Percentiles rank a stretch among this genome's conserved stretches.
These are phyloP conservation scores for Phytoseiulus persimilis DNA, from an alignment of 2,888 invertebrate species.

Conservation along the genomic window DNA sequence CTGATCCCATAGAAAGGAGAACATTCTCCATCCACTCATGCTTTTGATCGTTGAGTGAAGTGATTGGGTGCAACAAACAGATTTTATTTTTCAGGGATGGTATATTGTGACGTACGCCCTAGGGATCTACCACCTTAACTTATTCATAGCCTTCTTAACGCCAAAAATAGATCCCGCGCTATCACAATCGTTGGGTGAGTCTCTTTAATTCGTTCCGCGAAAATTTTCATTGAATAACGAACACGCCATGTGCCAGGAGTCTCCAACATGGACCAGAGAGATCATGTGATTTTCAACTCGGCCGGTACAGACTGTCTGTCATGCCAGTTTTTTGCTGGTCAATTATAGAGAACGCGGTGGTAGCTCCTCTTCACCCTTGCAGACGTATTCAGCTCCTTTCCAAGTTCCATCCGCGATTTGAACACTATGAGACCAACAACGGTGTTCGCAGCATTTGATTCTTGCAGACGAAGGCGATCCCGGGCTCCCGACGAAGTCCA, in stretches of 20 bases:
- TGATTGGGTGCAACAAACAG: constrained; percentile 36
- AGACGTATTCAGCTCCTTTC: too few relatives aligned
- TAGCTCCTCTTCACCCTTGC: too few relatives aligned
- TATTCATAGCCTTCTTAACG: constrained; percentile 98
- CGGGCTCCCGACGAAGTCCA: constrained; percentile 82
- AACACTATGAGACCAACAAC: too few relatives aligned
- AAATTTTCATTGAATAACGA: too few relatives aligned
- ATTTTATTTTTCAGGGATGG: constrained; percentile 73
- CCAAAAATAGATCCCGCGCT: constrained; percentile 98
- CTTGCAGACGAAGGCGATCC: constrained; percentile 74
- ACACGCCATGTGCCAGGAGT: too few relatives aligned
- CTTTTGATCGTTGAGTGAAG: constrained; percentile 24
- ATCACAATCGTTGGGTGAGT: constrained; percentile 72
- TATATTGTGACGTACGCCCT: constrained; percentile 98
- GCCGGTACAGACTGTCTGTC: too few relatives aligned
- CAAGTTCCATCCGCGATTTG: too few relatives aligned
- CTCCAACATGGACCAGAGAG: too few relatives aligned
- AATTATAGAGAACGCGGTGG: too few relatives aligned
- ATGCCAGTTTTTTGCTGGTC: too few relatives aligned
- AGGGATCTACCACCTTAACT: constrained; percentile 96
- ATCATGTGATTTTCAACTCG: too few relatives aligned
- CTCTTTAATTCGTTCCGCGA: not conserved
- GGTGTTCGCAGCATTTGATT: not conserved
- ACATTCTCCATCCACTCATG: not conserved
- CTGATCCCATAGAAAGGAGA: constrained; percentile 33